phyloP scores from a whole-genome alignment of 2,888 invertebrate species.

The Tortrix viridana region DNA sequence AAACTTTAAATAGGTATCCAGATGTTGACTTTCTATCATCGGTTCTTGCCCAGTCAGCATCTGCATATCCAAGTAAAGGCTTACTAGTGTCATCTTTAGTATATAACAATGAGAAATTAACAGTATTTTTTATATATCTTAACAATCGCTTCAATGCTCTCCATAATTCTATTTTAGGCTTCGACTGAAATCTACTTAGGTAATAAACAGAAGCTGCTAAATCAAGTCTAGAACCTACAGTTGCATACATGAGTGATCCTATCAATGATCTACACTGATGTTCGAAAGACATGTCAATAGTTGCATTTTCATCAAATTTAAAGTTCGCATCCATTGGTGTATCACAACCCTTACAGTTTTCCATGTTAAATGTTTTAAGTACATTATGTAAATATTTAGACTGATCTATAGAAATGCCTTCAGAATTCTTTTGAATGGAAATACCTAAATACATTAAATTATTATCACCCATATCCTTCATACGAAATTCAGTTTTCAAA shows the following conservation, averaged over 20 bases:
- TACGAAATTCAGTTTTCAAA: slow-evolving; percentile 33
- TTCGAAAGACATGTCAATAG: slow-evolving; percentile 34
- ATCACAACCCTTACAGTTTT: slow-evolving; percentile 31
- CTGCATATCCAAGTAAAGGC: too few species aligned
- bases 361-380: slow-evolving; percentile 36
- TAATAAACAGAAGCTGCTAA: too few species aligned
- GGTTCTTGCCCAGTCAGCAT: slow-evolving; percentile 33
- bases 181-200: slow-evolving; percentile 36
- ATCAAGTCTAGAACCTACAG: slow-evolving; percentile 38
- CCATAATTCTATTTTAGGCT: slow-evolving; percentile 28
- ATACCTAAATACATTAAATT: slow-evolving; percentile 37
- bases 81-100: slow-evolving; percentile 5
- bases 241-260: slow-evolving; percentile 41
- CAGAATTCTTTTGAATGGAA: slow-evolving; percentile 1
- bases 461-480: slow-evolving; percentile 37
- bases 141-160: slow-evolving; percentile 33
- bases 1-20: slow-evolving; percentile 40
- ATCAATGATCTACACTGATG: slow-evolving; percentile 38
- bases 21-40: slow-evolving; percentile 39
- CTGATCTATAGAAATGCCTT: slow-evolving; percentile 23
- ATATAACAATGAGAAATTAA: slow-evolving; percentile 28
- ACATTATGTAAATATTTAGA: slow-evolving; percentile 33
- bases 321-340: slow-evolving; percentile 41
- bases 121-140: slow-evolving; percentile 35
- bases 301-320: slow-evolving; percentile 27